phyloP scores from a whole-genome alignment of 37 sponge, comb jelly and placozoan genomes.

The Beroe ovata region DNA sequence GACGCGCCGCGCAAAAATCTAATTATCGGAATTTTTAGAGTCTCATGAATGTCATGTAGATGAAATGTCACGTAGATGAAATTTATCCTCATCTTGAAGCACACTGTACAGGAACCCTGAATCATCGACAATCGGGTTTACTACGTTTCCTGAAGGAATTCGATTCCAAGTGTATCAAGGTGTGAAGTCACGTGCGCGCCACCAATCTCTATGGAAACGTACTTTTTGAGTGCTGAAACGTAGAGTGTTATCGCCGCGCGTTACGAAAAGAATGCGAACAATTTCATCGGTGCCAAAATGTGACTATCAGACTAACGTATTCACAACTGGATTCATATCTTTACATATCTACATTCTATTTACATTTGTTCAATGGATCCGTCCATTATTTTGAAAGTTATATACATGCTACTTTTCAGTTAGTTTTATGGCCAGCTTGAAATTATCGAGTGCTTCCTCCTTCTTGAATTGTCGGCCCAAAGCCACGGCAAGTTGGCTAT shows the following conservation, averaged over 20 bases:
- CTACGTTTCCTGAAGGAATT: no score
- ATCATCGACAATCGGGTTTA: no score
- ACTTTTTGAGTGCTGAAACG: background rate
- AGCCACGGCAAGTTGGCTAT: conserved; percentile 35
- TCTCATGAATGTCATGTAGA: no score
- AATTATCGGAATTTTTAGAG: no score
- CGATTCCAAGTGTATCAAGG: no score
- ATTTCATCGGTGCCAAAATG: no score
- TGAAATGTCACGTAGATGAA: no score
- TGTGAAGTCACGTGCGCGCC: background rate
- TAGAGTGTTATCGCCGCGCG: background rate
- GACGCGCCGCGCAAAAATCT: no score
- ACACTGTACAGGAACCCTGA: no score
- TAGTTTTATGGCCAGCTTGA: conserved; percentile 14
- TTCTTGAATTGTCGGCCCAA: conserved; percentile 58
- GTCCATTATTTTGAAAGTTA: background rate
- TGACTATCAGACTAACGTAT: no score
- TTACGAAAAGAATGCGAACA: background rate
- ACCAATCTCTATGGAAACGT: background rate
- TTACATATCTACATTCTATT: background rate
- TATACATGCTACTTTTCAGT: conserved; percentile 1
- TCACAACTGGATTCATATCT: no score
- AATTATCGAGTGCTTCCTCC: conserved; percentile 44
- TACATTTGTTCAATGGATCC: background rate
- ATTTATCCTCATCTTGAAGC: no score